Evolutionary conservation across 2,888 invertebrate genomes (phyloP), one percentile per base, ranked within the genome.

Genomic region (Polyploca ridens): DNA sequence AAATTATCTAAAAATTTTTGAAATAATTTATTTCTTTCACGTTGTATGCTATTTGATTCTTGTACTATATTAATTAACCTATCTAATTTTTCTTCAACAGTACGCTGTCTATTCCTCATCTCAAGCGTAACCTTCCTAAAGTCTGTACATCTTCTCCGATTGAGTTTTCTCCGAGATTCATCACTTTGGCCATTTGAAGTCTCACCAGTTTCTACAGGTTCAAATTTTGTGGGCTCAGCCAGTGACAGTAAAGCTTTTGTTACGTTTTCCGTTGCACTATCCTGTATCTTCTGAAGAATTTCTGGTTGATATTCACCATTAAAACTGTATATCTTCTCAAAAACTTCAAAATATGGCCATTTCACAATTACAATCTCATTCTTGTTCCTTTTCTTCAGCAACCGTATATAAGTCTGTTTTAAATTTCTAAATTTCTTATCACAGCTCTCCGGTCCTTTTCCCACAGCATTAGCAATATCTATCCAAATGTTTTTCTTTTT

Each of bases 361-460:
- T 88, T 91, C 0, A 91, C 87, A n/a, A 83, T 81, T 3, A 84
- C 78, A 2, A 81, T 68, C 54, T 88, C 89, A 69, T 83, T 85
- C 61, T 79, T 80, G 60, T 83, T 89, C 64, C 88, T 90, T 74
- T 91, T 94, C 69, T 89, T 90, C 1, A 94, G 73, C 66, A 93
- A 71, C 68, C 94, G 81, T 16, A 93, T 80, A 69, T 93, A 94
- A 5, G 93, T 94, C 72, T 89, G 88, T 75, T 94, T 94, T 58
- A 94, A 76, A 74, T 94, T 94, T 65, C 94, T 82, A 73, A 93
- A 93, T 71, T 94, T 94, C 70, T 92, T 93, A 69, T 93, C 93
- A 73, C 93, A 94, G 63, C 86, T 83, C 11, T 92, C 90, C 2
- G 93, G 90, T 3, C 87, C 84, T 76, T 91, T 91, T 0, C 90